These are phyloP conservation scores for Dascyllus trimaculatus DNA, from an alignment of 2,113 vertebrate genomes.

Conservation along the genomic window DNA sequence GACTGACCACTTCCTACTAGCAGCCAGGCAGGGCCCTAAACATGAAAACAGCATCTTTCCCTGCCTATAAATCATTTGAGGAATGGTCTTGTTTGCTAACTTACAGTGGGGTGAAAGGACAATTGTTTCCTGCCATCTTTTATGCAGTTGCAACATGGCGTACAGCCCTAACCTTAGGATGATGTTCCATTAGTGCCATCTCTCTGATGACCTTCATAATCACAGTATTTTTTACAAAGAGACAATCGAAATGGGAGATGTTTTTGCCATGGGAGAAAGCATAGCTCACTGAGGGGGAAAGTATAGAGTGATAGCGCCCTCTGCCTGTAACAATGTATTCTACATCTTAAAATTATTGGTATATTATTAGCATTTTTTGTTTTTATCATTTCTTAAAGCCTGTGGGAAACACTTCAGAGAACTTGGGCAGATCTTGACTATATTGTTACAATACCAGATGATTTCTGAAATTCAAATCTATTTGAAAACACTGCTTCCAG, in stretches of 20 bases:
- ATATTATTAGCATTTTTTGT: too few species aligned
- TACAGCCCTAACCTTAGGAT: not conserved
- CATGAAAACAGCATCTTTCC: conserved; percentile 28
- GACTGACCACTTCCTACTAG: conserved; percentile 23
- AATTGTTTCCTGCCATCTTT: not conserved
- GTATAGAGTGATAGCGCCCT: conserved; percentile 55
- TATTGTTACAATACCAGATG: not conserved
- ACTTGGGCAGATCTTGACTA: not conserved
- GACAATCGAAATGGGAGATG: not conserved
- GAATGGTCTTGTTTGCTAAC: not conserved
- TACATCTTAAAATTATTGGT: not conserved
- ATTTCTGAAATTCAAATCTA: not conserved
- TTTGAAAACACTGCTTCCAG: not conserved
- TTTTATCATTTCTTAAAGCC: not conserved
- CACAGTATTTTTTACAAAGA: conserved; percentile 3
- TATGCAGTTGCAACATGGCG: not conserved
- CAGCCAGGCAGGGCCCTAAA: conserved; percentile 26
- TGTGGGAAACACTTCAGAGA: not conserved
- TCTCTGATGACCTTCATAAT: not conserved
- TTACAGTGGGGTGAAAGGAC: not conserved
- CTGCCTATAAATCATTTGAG: conserved; percentile 33
- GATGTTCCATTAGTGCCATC: not conserved
- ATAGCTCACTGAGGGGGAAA: not conserved
- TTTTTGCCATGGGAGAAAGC: not conserved
- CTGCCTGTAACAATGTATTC: conserved; percentile 34